phyloP scores from a whole-genome alignment of 2,113 vertebrate species.

The Dromas ardeola region DNA sequence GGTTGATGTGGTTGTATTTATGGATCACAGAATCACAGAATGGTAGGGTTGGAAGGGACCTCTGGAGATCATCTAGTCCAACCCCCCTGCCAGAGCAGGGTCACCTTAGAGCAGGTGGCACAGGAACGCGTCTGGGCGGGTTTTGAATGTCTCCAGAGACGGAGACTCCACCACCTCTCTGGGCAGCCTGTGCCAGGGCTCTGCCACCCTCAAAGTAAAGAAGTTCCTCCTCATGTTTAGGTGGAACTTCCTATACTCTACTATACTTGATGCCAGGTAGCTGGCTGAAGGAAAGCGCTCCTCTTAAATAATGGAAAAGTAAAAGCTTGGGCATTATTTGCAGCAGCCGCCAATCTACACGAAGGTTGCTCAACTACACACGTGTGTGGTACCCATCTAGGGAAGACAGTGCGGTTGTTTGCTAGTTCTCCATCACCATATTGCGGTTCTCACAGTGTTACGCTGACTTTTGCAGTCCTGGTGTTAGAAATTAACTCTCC shows the following conservation, averaged over 20 bases:
- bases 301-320: neutral
- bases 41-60: too few relatives aligned
- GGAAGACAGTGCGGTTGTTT: rapidly evolving
- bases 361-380: rapidly evolving
- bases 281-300: neutral
- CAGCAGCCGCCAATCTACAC: neutral
- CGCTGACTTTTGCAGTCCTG: neutral
- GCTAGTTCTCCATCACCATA: neutral
- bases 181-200: too few relatives aligned
- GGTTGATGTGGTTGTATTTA: neutral
- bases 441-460: neutral
- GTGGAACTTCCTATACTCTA: too few relatives aligned
- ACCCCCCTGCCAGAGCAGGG: too few relatives aligned
- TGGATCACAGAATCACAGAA: too few relatives aligned
- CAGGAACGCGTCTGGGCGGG: too few relatives aligned
- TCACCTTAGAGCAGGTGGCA: too few relatives aligned
- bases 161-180: too few relatives aligned
- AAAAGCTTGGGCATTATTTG: neutral
- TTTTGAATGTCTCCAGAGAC: too few relatives aligned
- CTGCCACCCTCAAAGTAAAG: too few relatives aligned
- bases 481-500: neutral
- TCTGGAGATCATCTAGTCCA: too few relatives aligned
- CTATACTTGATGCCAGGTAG: neutral
- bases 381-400: rapidly evolving
- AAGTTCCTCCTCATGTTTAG: too few relatives aligned